These are phyloP conservation scores for Corticium candelabrum DNA, from an alignment of 37 sponge, comb jelly and placozoan species.

Conservation along the genomic window DNA sequence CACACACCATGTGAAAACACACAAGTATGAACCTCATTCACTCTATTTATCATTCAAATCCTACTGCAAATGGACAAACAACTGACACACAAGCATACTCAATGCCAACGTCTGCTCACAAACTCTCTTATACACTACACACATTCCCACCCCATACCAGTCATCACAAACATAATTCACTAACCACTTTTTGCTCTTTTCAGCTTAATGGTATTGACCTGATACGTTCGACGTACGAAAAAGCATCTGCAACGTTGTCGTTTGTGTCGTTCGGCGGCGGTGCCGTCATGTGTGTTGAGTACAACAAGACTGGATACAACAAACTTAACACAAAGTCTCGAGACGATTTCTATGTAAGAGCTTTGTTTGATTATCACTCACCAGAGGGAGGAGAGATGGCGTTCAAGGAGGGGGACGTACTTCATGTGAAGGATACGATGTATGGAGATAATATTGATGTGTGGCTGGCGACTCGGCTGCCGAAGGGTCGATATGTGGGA, in stretches of 20 bases:
- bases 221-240: not conserved
- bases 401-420: not conserved
- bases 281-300: not conserved
- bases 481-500: not conserved
- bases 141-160: too few species aligned
- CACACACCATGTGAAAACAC: too few species aligned
- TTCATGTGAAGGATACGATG: not conserved
- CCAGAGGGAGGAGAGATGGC: not conserved
- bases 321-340: not conserved
- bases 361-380: not conserved
- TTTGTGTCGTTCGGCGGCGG: slow-evolving; percentile 1
- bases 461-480: not conserved
- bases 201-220: not conserved
- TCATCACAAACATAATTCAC: too few species aligned
- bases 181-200: too few species aligned
- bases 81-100: too few species aligned
- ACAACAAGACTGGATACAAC: not conserved
- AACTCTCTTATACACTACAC: too few species aligned
- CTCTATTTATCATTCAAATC: too few species aligned
- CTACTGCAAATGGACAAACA: too few species aligned
- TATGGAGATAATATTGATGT: not conserved
- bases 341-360: not conserved
- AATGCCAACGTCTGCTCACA: too few species aligned
- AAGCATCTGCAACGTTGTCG: not conserved
- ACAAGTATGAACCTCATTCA: too few species aligned